Evolutionary conservation across 2,113 vertebrate genomes (phyloP), one percentile per base, ranked within the genome.

Genomic region (Myotis lucifugus): DNA sequence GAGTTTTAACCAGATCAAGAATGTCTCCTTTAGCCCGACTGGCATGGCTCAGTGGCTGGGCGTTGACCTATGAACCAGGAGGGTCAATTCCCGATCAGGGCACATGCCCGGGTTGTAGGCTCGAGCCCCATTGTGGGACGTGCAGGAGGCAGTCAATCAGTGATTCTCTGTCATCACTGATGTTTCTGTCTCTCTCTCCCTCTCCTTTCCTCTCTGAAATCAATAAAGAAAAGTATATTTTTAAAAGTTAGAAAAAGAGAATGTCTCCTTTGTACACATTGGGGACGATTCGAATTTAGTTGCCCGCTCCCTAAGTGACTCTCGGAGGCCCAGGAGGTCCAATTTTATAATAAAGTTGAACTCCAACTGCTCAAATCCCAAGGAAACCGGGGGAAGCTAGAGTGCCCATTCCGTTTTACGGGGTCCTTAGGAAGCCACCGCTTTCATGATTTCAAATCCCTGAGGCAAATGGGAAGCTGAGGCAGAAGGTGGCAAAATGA

Each of bases 401-500:
- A 46, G 34, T 8, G 32, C 81, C 6, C 11, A 10, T 42, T 11
- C 6, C 14, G n/a, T 6, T 42, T 29, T 27, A 19, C 17, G 54
- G 69, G 66, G 48, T 13, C 18, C 15, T 18, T 6, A 3, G 14
- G 73, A 70, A 85, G 21, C 34, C 40, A 48, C 11, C 0, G 2
- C 40, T 19, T 37, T 27, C 9, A 18, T 7, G 9, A 42, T 52
- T 74, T 82, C 64, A 48, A 42, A 37, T 10, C 78, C 67, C 23
- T 34, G 40, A 79, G 29, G 5, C 52, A 79, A 85, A 61, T 9
- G 37, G 56, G 88, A 92, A 85, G 92, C 64, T 4, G 34, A 95
- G 85, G 50, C 37, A 67, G 56, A 21, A 54, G 70, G 34, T 6
- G 27, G 66, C 66, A 50, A 23, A 52, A 25, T 25, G 56, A 29